phyloP scores from a whole-genome alignment of 1,140 invertebrate species.

The Musca domestica region DNA sequence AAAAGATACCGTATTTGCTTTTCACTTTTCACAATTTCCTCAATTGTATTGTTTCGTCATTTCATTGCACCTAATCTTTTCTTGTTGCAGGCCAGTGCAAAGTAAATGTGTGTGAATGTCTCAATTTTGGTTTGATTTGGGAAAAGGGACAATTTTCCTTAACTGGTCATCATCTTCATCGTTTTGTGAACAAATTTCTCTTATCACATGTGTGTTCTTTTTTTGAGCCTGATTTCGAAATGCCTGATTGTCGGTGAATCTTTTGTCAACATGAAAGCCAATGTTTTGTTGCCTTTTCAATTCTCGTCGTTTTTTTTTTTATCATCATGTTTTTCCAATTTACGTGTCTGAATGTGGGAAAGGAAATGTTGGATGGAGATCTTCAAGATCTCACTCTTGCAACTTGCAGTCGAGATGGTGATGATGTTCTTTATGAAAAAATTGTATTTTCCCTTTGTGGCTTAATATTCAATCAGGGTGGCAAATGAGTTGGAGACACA shows the following conservation, averaged over 20 bases:
- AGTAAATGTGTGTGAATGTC: too few relatives aligned
- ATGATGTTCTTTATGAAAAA: too few relatives aligned
- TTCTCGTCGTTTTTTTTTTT: background rate
- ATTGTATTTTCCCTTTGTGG: constrained; percentile 10
- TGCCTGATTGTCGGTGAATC: constrained; percentile 6
- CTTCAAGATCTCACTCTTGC: too few relatives aligned
- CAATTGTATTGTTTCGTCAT: too few relatives aligned
- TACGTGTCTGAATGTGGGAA: constrained; percentile 14
- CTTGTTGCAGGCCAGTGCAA: too few relatives aligned
- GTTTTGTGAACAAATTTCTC: background rate
- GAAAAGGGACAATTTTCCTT: background rate
- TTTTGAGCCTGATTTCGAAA: too few relatives aligned
- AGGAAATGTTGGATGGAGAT: constrained; percentile 12
- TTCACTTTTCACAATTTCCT: too few relatives aligned
- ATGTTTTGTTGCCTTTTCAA: background rate
- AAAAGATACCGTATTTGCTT: too few relatives aligned
- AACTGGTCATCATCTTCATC: background rate
- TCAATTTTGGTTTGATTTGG: background rate
- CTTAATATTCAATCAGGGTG: constrained; percentile 24
- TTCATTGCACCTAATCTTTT: too few relatives aligned
- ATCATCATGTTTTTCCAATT: constrained; percentile 12
- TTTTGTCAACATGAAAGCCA: constrained; percentile 11
- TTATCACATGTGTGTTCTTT: background rate
- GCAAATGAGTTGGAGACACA: too few relatives aligned
- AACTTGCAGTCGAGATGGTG: too few relatives aligned